These are phyloP conservation scores for Aplysia californica DNA, from an alignment of 1,140 invertebrate species.

Conservation along the genomic window DNA sequence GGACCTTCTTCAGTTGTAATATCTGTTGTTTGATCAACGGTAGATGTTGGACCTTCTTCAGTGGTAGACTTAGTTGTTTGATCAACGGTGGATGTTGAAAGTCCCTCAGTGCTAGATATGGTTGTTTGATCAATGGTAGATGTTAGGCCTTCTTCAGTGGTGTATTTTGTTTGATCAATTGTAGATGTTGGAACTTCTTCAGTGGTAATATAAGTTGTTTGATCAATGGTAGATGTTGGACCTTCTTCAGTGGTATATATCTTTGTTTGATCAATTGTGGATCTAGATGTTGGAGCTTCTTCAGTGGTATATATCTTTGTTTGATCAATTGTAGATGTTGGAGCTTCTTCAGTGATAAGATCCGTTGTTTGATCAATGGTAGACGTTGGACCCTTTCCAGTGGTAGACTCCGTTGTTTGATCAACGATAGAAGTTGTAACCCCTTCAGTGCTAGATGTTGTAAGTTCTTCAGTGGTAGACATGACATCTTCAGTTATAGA, in stretches of 20 bases:
- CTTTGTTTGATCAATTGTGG: background rate
- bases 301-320: background rate
- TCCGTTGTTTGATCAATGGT: background rate
- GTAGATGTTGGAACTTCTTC: background rate
- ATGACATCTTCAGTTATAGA: background rate
- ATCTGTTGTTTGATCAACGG: too few relatives aligned
- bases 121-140: background rate
- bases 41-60: too few relatives aligned
- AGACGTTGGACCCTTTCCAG: background rate
- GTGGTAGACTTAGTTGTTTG: background rate
- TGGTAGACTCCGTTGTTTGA: background rate
- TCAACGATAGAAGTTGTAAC: background rate
- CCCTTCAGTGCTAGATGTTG: background rate
- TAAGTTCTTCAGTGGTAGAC: background rate
- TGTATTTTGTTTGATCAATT: background rate
- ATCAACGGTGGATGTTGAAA: background rate
- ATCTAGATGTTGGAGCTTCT: too few relatives aligned
- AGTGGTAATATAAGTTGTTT: too few relatives aligned
- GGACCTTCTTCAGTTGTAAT: too few relatives aligned
- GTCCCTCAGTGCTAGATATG: background rate
- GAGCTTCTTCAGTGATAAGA: background rate
- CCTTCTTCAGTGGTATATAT: too few relatives aligned
- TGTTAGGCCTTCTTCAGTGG: background rate
- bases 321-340: background rate
- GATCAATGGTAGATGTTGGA: too few relatives aligned